phyloP scores from a whole-genome alignment of 2,888 invertebrate genomes.

The Leptopilina myrica region DNA sequence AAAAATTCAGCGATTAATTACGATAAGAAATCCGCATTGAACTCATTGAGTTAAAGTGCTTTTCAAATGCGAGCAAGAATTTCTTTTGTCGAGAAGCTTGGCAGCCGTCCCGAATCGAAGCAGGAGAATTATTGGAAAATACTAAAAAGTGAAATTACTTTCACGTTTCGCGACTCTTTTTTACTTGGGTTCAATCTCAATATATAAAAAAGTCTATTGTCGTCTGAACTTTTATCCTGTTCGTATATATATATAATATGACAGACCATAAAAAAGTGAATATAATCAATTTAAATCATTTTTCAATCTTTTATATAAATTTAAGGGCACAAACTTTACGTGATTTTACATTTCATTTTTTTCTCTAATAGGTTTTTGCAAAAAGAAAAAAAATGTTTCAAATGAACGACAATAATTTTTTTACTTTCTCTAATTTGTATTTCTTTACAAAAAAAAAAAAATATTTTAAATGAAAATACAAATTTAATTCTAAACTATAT shows the following conservation, averaged over 20 bases:
- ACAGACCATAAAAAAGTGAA: neutral
- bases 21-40: slow-evolving; percentile 12
- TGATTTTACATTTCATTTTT: too few relatives aligned
- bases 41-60: slow-evolving; percentile 18
- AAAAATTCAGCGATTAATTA: too few relatives aligned
- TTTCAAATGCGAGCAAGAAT: slow-evolving; percentile 4
- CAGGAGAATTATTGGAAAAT: slow-evolving; percentile 29
- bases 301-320: neutral
- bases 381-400: too few relatives aligned
- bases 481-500: too few relatives aligned
- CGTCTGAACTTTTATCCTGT: neutral
- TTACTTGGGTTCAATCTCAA: neutral
- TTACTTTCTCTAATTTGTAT: too few relatives aligned
- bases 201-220: slow-evolving; percentile 20
- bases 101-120: slow-evolving; percentile 25
- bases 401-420: too few relatives aligned
- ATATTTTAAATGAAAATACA: too few relatives aligned
- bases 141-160: slow-evolving; percentile 33
- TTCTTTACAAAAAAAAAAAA: too few relatives aligned
- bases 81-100: neutral
- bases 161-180: slow-evolving; percentile 21
- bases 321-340: too few relatives aligned
- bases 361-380: too few relatives aligned
- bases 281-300: neutral
- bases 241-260: neutral